Evolutionary conservation across 1,140 invertebrate species (phyloP), one percentile per base, ranked within the genome.

Genomic region (Drosophila erecta): DNA sequence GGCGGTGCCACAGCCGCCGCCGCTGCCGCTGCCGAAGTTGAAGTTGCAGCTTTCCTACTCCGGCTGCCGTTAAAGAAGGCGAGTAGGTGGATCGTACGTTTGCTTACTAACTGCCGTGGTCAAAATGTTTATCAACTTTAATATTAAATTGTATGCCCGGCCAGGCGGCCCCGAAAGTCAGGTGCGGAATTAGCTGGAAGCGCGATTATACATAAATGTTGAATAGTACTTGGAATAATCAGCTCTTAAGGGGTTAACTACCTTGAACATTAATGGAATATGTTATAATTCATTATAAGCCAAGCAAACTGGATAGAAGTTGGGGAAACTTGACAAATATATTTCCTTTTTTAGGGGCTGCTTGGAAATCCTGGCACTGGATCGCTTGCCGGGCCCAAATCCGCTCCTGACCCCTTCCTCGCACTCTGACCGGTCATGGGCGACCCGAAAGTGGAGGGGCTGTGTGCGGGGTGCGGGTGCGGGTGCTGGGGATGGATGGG

Each of bases 81-180:
- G 87, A 90, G 87, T 90, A 90, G 87, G 87, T 89, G 87, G 87
- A 90, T 80, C 87, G 83, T 89, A 87, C 87, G 89, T 91, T 90
- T 91, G 87, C 83, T 90, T 90, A 90, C 87, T 90, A 90, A 90
- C 87, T 90, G 87, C 87, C 81, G 89, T 90, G 89, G 56, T 89
- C 83, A 90, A 90, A 90, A 84, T 90, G 83, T 90, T 90, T 90
- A 90, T 90, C 87, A 89, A 90, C 89, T 90, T 87, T 87, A 90
- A 90, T 90, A 90, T 90, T 91, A 90, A 90, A 90, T 90, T 90
- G 87, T 90, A 90, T 90, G 76, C 85, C 79, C 80, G 58, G 60
- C 53, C 73, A 67, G 54, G 54, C 61, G 62, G 72, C 27, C 37
- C 10, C 37, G 22, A 41, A 65, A 4, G 14, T 0, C 73, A 76